These are phyloP conservation scores for Sipha flava DNA, from an alignment of 1,140 invertebrate species.

Conservation along the genomic window DNA sequence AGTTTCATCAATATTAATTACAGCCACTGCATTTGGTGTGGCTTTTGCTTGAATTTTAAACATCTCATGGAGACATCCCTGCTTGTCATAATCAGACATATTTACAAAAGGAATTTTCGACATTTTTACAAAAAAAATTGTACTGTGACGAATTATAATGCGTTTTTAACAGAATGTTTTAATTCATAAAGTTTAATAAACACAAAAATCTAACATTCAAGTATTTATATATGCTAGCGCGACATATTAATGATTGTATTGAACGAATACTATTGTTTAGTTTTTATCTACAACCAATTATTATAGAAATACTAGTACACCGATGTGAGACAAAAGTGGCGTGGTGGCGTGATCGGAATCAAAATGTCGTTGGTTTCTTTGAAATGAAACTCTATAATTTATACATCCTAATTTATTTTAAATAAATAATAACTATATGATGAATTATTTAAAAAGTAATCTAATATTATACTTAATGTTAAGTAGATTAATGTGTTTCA, in stretches of 20 bases:
- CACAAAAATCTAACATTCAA: not conserved
- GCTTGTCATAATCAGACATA: slow-evolving; percentile 38
- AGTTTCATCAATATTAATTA: slow-evolving; percentile 33
- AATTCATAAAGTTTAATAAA: not conserved
- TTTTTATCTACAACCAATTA: slow-evolving; percentile 21
- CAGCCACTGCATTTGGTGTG: slow-evolving; percentile 36
- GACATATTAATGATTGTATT: not conserved
- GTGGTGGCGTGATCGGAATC: no score
- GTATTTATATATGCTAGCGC: not conserved
- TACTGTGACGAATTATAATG: not conserved
- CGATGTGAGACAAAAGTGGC: not conserved
- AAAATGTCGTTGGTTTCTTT: no score
- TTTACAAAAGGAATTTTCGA: slow-evolving; percentile 14
- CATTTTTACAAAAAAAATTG: not conserved
- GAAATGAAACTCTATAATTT: no score
- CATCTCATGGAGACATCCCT: slow-evolving; percentile 38
- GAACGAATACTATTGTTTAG: not conserved
- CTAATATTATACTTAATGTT: no score
- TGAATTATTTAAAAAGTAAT: no score
- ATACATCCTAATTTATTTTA: no score
- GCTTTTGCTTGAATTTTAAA: slow-evolving; percentile 37
- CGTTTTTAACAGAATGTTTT: not conserved
- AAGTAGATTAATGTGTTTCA: no score
- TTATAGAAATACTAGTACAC: not conserved
- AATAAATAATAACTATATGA: no score